Percentiles rank a stretch among this genome's conserved stretches.
Conservation (phyloP, 2,888 invertebrate species). For the Cheilosia vulpina region DNA sequence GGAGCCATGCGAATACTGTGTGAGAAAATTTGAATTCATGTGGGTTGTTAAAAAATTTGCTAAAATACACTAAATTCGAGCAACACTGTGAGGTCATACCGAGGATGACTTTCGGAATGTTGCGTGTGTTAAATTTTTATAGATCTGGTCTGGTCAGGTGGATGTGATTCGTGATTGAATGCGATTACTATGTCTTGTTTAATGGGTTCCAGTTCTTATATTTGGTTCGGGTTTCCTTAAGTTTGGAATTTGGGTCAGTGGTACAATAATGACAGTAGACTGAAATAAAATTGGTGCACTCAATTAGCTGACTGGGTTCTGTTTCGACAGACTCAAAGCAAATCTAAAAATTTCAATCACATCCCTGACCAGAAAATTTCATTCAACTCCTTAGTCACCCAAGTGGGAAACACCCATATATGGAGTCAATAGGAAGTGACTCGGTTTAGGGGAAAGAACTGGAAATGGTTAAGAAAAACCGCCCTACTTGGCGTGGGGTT, state of each 20-base stretch:
- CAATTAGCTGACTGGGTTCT: not conserved
- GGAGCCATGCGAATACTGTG: not conserved
- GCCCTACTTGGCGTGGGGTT: not conserved
- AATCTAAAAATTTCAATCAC: too few species aligned
- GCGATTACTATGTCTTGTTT: too few species aligned
- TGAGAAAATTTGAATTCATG: not conserved
- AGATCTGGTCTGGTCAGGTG: too few species aligned
- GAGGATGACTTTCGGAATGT: not conserved
- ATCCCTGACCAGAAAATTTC: too few species aligned
- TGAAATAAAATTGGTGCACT: not conserved
- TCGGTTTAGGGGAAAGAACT: too few species aligned
- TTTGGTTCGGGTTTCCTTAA: not conserved
- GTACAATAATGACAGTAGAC: not conserved
- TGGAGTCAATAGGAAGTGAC: too few species aligned
- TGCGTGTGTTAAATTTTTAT: not conserved
- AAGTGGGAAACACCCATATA: too few species aligned
- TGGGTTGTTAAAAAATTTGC: not conserved
- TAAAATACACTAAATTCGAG: not conserved
- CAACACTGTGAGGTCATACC: not conserved
- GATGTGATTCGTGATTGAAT: too few species aligned
- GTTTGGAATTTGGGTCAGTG: not conserved
- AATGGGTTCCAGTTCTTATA: too few species aligned
- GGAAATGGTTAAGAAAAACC: too few species aligned
- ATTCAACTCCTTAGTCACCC: too few species aligned
- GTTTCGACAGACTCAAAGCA: not conserved